Evolutionary conservation across 2,888 invertebrate species (phyloP), one percentile per base, ranked within the genome.

Genomic region (Phyllotreta striolata): DNA sequence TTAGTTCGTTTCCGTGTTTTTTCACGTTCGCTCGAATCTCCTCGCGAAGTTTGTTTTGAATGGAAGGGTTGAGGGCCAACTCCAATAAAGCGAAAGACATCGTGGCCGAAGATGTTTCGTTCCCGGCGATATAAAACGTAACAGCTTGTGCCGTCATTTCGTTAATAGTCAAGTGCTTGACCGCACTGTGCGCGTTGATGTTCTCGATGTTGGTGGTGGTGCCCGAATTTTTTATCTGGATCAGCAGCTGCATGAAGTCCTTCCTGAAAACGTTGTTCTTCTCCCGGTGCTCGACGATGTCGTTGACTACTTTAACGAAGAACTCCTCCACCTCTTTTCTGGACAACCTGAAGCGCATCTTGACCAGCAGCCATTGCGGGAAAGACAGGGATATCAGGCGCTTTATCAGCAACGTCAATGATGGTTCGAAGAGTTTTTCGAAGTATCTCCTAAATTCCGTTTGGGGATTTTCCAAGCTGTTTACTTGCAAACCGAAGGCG

Each of bases 401-500:
- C n/a, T 60, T 10, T 8, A 13, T 24, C 10, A 24, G 24, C 24
- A 24, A 4, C 24, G 24, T 8, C 9, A n/a, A 10, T 35, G 7
- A 12, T n/a, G 7, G 35, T 13, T 12, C 41, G 12, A 60, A 60
- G 51, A 63, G 6, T 74, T 52, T 55, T 70, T 73, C 59, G 1
- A 70, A 72, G 40, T 71, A 69, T 34, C 63, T 55, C 12, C 71
- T 60, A 73, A 87, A 86, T 63, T 84, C 83, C 0, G 84, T 83
- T 64, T 84, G 78, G 0, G 83, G 79, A 74, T 85, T 81, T 55
- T 81, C 80, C 55, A 86, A 82, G 37, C 84, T 83, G 70, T 86
- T 84, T 66, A 84, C 84, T 64, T 86, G 84, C 5, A 87, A 80
- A 34, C 86, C 87, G 73, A 87, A 87, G 8, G 85, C 86, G 57